These are phyloP conservation scores for Lasius platythorax DNA, from an alignment of 2,888 invertebrate genomes.

Conservation along the genomic window DNA sequence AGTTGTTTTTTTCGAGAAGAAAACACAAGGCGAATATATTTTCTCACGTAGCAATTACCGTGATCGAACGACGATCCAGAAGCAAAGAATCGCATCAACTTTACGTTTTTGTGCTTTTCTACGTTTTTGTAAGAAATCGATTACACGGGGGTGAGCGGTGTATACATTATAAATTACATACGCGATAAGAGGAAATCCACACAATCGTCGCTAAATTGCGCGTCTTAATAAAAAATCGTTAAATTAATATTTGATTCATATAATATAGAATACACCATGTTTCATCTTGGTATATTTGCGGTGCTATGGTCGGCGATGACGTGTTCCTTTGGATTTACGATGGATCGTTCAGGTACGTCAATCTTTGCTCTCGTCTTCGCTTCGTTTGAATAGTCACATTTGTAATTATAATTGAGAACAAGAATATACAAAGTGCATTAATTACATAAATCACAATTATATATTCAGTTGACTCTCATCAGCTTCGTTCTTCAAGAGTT, in stretches of 20 bases:
- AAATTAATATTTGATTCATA: neutral
- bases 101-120: neutral
- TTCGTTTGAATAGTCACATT: neutral
- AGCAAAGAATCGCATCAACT: neutral
- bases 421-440: neutral
- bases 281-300: neutral
- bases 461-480: neutral
- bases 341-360: conserved; percentile 47
- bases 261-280: neutral
- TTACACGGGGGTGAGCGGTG: neutral
- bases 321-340: conserved; percentile 28
- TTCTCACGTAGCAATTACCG: neutral
- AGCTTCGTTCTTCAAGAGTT: neutral
- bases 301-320: conserved; percentile 15
- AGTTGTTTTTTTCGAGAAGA: neutral
- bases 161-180: neutral
- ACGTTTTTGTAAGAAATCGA: neutral
- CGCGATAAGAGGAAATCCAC: neutral
- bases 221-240: neutral
- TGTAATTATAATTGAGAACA: neutral
- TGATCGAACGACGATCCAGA: neutral
- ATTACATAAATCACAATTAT: neutral
- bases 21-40: neutral
- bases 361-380: neutral
- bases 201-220: neutral